Conservation (phyloP, 1,140 invertebrate species). For the Euglossa dilemma region DNA sequence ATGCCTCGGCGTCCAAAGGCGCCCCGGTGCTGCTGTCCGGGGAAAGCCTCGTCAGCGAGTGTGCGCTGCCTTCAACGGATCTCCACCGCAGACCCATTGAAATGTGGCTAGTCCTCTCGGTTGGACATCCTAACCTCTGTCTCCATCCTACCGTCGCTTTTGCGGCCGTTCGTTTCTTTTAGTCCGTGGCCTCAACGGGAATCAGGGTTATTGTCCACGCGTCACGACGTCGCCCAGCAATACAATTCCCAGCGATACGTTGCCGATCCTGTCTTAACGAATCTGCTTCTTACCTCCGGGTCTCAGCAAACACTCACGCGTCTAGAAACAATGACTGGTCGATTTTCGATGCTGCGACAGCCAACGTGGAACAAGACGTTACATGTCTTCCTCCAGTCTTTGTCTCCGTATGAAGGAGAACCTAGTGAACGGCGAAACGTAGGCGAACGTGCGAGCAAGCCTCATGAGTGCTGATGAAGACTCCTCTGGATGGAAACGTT, state of each 20-base stretch:
- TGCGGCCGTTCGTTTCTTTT: conserved; percentile 5
- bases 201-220: conserved; percentile 51
- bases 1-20: conserved; percentile 36
- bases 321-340: conserved; percentile 41
- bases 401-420: conserved; percentile 1
- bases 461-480: neutral
- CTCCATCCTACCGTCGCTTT: conserved; percentile 1
- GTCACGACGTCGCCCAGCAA: neutral
- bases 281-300: conserved; percentile 16
- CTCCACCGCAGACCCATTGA: conserved; percentile 63
- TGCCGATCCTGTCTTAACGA: conserved; percentile 42
- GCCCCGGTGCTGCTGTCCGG: neutral
- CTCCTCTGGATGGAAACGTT: neutral
- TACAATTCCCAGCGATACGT: conserved; percentile 47
- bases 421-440: neutral
- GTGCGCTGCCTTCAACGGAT: conserved; percentile 64
- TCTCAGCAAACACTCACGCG: conserved; percentile 8
- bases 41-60: conserved; percentile 67
- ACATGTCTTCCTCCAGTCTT: conserved; percentile 12
- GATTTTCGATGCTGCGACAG: conserved; percentile 22
- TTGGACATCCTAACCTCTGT: conserved; percentile 32
- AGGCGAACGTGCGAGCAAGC: neutral
- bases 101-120: conserved; percentile 29
- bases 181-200: conserved; percentile 26
- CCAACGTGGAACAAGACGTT: neutral